phyloP scores from a whole-genome alignment of 2,888 invertebrate genomes.

The Acrobeloides nanus region DNA sequence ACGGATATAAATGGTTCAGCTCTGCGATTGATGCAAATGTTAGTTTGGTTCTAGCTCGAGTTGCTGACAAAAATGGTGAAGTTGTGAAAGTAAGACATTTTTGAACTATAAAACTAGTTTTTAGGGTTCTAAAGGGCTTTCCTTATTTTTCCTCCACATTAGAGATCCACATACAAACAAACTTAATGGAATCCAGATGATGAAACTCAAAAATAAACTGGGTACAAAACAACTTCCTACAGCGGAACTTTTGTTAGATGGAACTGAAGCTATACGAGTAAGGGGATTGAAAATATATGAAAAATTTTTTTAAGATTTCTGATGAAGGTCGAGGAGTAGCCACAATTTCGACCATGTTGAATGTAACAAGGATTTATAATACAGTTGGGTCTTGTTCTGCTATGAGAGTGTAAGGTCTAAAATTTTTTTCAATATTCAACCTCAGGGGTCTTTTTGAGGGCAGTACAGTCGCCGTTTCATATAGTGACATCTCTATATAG shows the following conservation, averaged over 20 bases:
- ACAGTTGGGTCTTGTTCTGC: too few relatives aligned
- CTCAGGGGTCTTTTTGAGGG: too few relatives aligned
- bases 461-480: too few relatives aligned
- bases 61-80: too few relatives aligned
- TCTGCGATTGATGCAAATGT: slow-evolving; percentile 62
- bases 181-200: slow-evolving; percentile 60
- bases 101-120: slow-evolving; percentile 13
- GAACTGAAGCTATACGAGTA: slow-evolving; percentile 31
- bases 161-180: slow-evolving; percentile 53
- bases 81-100: too few relatives aligned
- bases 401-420: too few relatives aligned
- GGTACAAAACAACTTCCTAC: slow-evolving; percentile 62
- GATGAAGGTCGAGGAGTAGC: slow-evolving; percentile 59
- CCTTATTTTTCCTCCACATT: slow-evolving; percentile 59
- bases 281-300: too few relatives aligned
- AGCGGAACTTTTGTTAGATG: slow-evolving; percentile 61
- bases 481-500: too few relatives aligned
- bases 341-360: slow-evolving; percentile 60
- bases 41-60: slow-evolving; percentile 60
- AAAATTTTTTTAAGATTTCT: slow-evolving; percentile 53
- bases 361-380: slow-evolving; percentile 61
- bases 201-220: slow-evolving; percentile 61
- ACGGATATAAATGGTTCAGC: slow-evolving; percentile 63
- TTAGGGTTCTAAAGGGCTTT: slow-evolving; percentile 58
- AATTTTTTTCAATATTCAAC: too few relatives aligned